A percentile compares a stretch with the other conserved stretches of the same genome.
Evolutionary conservation across 2,797 vertebrate genomes (phyloP).

Genomic region (Syncerus caffer): DNA sequence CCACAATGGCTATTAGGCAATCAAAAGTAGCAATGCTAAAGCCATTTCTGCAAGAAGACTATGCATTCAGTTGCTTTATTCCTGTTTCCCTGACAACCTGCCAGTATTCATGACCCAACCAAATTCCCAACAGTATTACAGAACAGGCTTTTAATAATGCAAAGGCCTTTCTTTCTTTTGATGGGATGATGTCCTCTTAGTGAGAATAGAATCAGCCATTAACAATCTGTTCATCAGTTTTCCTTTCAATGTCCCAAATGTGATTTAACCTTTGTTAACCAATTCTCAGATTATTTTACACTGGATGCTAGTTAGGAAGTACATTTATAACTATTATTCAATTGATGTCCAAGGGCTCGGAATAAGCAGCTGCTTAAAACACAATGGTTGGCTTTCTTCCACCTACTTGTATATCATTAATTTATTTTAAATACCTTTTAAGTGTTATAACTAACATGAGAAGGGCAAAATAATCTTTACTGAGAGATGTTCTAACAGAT

Average conservation of each 20-base stretch:
- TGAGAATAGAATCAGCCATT: conserved; percentile 65
- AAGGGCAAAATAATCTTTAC: conserved; percentile 30
- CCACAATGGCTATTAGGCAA: conserved; percentile 42
- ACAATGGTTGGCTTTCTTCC: conserved; percentile 48
- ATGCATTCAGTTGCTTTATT: conserved; percentile 72
- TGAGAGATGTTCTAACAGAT: conserved; percentile 40
- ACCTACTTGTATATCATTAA: neutral
- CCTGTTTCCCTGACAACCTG: conserved; percentile 82
- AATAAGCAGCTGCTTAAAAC: conserved; percentile 19
- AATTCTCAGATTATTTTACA: conserved; percentile 65
- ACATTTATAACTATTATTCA: neutral
- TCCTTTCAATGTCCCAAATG: conserved; percentile 54
- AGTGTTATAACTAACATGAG: neutral
- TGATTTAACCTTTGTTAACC: conserved; percentile 63
- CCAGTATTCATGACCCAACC: conserved; percentile 76
- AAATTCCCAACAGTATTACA: conserved; percentile 79
- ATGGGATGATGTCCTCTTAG: conserved; percentile 71
- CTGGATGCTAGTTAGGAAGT: conserved; percentile 26
- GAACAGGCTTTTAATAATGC: conserved; percentile 82
- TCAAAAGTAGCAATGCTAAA: conserved; percentile 65
- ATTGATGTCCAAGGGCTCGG: neutral
- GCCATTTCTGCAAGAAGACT: conserved; percentile 68
- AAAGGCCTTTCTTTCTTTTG: conserved; percentile 73
- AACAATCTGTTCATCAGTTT: conserved; percentile 74
- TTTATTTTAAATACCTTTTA: conserved; percentile 52